phyloP scores from a whole-genome alignment of 2,113 vertebrate genomes.

The Chloropsis hardwickii region DNA sequence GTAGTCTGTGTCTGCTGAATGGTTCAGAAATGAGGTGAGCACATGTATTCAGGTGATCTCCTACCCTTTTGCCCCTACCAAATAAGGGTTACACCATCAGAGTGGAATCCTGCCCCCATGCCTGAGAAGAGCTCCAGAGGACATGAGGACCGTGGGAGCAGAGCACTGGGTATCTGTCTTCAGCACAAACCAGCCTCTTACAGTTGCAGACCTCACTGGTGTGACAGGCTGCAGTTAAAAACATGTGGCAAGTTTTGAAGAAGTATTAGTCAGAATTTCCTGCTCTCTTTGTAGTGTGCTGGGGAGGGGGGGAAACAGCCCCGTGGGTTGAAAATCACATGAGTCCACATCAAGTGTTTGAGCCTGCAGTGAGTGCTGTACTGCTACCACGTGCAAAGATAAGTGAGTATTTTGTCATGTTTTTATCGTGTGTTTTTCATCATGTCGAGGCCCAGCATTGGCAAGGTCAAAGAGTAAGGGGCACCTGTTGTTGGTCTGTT shows the following conservation, averaged over 20 bases:
- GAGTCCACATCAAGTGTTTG: neutral
- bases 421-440: neutral
- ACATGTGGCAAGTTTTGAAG: fast-evolving
- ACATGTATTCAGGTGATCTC: neutral
- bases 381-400: neutral
- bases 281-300: neutral
- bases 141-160: neutral
- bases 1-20: neutral
- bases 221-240: neutral
- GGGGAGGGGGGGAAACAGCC: neutral
- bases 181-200: neutral
- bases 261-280: neutral
- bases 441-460: neutral
- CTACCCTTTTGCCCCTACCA: neutral
- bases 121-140: neutral
- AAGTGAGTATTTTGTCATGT: neutral
- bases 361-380: neutral
- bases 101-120: neutral
- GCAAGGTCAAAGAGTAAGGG: neutral
- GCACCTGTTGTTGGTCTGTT: neutral
- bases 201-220: neutral
- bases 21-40: neutral
- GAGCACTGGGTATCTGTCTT: neutral
- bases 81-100: neutral
- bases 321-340: neutral